These are phyloP conservation scores for Pemphigus obesinymphae DNA, from an alignment of 1,140 invertebrate genomes.

Conservation along the genomic window DNA sequence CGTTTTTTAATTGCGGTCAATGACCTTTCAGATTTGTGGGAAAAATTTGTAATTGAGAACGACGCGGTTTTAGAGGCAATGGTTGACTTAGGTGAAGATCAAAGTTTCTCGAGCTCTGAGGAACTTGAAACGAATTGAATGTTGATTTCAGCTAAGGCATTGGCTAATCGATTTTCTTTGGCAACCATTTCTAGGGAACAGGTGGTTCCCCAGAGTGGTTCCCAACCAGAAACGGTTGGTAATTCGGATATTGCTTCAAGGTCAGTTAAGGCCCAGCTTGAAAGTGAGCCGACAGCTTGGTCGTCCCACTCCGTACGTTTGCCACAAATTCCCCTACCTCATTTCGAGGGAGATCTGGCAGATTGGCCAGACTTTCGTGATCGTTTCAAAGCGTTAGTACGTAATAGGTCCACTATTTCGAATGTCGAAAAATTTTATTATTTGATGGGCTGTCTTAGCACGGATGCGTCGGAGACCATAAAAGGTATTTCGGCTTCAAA, in stretches of 20 bases:
- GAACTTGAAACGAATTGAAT: too few species aligned
- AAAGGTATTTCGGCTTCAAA: neutral
- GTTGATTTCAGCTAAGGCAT: too few species aligned
- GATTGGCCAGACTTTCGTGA: neutral
- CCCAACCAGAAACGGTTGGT: fast-evolving
- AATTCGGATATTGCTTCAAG: fast-evolving
- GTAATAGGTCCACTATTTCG: neutral
- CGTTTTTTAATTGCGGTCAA: too few species aligned
- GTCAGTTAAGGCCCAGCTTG: neutral
- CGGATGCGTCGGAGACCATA: neutral
- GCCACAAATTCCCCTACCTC: neutral
- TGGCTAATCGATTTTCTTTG: too few species aligned
- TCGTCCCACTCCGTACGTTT: neutral
- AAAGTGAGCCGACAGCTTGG: too few species aligned
- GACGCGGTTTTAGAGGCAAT: too few species aligned
- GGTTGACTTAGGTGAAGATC: too few species aligned
- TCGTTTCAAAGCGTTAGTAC: neutral
- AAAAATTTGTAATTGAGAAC: too few species aligned
- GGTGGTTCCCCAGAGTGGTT: too few species aligned
- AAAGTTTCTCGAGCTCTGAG: too few species aligned
- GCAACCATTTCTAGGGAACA: too few species aligned
- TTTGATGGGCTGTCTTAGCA: neutral
- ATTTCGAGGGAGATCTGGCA: neutral
- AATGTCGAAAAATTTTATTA: neutral
- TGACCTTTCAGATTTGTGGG: too few species aligned